Evolutionary conservation across 2,797 vertebrate genomes (phyloP).

Genomic region (Lacerta agilis): DNA sequence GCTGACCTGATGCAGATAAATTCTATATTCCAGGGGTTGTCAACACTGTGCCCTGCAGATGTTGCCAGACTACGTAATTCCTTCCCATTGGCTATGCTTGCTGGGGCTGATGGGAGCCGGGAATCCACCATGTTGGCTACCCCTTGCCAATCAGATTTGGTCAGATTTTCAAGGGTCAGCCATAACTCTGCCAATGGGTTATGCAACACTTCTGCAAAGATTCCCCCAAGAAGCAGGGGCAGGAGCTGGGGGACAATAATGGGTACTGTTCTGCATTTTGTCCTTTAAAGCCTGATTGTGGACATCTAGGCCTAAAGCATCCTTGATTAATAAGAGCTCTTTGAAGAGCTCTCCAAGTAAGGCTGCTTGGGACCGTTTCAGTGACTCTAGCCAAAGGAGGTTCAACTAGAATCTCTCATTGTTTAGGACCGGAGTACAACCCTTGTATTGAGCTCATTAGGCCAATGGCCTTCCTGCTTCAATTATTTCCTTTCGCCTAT

Average conservation of each 20-base stretch:
- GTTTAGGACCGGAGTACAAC: not conserved
- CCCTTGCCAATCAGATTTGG: not conserved
- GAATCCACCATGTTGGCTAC: not conserved
- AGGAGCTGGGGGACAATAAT: not conserved
- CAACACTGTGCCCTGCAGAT: not conserved
- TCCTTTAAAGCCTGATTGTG: not conserved
- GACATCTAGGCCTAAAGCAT: not conserved
- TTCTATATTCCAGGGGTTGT: not conserved
- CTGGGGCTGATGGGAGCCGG: not conserved
- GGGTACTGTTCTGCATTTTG: not conserved
- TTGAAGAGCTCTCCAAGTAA: slow-evolving; percentile 3
- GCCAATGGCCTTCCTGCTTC: not conserved
- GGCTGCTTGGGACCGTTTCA: not conserved
- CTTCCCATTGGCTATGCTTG: not conserved
- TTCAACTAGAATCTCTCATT: not conserved
- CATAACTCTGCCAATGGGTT: not conserved
- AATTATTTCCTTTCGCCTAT: not conserved
- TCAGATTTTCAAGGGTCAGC: not conserved
- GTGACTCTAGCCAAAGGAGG: not conserved
- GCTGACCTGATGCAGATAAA: not conserved
- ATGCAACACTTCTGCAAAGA: not conserved
- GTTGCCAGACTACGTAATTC: not conserved
- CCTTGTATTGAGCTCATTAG: slow-evolving; percentile 4
- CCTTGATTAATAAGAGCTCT: not conserved
- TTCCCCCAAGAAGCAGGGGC: not conserved